These are phyloP conservation scores for Disparrhopalites patrizii DNA, from an alignment of 2,888 invertebrate genomes.

Conservation along the genomic window DNA sequence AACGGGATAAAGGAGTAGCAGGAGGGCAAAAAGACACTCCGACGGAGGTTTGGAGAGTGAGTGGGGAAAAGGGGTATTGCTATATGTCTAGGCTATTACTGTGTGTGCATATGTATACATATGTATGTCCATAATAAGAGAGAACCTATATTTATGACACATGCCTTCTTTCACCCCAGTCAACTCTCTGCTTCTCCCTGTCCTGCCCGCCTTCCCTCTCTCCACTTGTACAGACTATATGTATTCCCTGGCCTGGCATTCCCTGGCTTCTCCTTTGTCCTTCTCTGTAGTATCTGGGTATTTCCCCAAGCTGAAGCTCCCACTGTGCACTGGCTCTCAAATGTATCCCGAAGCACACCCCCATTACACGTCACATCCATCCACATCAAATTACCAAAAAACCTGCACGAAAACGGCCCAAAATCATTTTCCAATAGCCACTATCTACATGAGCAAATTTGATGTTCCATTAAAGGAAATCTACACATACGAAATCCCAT, in stretches of 20 bases:
- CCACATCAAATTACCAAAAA: slow-evolving; percentile 28
- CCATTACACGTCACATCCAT: slow-evolving; percentile 26
- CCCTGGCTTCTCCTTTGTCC: too few relatives aligned
- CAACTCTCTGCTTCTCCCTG: slow-evolving; percentile 3
- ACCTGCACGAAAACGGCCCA: slow-evolving; percentile 23
- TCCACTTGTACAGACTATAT: background rate
- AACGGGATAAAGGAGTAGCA: too few relatives aligned
- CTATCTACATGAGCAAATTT: slow-evolving; percentile 30
- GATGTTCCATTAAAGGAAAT: slow-evolving; percentile 36
- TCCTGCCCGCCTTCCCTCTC: background rate
- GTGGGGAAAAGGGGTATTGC: background rate
- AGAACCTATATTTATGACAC: slow-evolving; percentile 26
- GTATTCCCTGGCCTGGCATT: slow-evolving; percentile 6
- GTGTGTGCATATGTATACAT: background rate
- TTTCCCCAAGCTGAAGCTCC: background rate
- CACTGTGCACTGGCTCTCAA: background rate
- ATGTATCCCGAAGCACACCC: slow-evolving; percentile 15
- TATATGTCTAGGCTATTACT: slow-evolving; percentile 13
- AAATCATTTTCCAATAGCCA: slow-evolving; percentile 40
- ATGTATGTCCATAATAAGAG: background rate
- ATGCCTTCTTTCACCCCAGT: slow-evolving; percentile 35
- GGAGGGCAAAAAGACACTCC: background rate
- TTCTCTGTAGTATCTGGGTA: background rate
- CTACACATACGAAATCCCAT: slow-evolving; percentile 33
- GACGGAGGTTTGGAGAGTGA: background rate